A percentile compares a stretch with the other conserved stretches of the same genome.
phyloP scores from a whole-genome alignment of 2,113 vertebrate genomes.

The Lophura nycthemera region DNA sequence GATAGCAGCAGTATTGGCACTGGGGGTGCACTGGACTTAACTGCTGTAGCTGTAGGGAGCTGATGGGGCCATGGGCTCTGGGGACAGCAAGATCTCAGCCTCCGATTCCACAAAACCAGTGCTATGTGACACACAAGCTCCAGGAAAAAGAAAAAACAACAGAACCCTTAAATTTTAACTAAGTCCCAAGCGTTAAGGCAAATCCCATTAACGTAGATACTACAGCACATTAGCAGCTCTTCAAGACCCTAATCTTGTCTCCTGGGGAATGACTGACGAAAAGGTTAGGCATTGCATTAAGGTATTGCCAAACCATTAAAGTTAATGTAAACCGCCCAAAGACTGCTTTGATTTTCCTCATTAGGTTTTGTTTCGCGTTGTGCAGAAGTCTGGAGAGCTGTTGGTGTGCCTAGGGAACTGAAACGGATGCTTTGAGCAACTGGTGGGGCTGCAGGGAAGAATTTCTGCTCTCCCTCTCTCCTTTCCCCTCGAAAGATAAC shows the following conservation, averaged over 20 bases:
- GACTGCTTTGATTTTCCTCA: neutral
- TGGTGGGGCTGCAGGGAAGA: constrained; percentile 15
- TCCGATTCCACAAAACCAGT: neutral
- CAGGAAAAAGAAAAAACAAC: neutral
- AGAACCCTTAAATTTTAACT: neutral
- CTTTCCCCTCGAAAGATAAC: neutral
- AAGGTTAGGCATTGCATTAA: neutral
- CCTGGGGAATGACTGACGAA: constrained; percentile 3
- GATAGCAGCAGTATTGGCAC: neutral
- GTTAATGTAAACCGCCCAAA: neutral
- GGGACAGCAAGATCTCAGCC: neutral
- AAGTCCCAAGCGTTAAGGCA: neutral
- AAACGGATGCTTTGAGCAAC: constrained; percentile 16
- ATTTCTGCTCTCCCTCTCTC: neutral
- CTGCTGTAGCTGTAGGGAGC: neutral
- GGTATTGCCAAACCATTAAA: constrained; percentile 12
- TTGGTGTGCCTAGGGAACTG: neutral
- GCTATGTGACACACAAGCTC: neutral
- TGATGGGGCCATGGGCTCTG: neutral
- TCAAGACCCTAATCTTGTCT: constrained; percentile 4
- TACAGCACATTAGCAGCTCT: constrained; percentile 5
- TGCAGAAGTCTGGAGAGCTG: neutral
- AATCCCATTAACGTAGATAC: neutral
- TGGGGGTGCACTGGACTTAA: neutral
- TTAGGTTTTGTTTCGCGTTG: constrained; percentile 15